phyloP scores from a whole-genome alignment of 1,140 invertebrate species.

The Colletes gigas region DNA sequence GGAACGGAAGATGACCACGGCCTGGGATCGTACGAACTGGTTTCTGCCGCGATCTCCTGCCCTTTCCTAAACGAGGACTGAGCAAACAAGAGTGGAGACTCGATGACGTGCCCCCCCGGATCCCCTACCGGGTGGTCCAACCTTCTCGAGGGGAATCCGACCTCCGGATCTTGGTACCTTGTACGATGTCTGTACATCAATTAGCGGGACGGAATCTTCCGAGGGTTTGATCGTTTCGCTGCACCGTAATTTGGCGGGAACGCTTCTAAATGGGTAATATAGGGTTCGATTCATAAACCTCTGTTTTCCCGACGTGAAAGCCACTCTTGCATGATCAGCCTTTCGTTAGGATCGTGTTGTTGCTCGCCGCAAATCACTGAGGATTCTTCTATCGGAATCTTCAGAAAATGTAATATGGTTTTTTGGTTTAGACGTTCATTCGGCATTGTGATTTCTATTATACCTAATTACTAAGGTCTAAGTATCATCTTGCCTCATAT shows the following conservation, averaged over 20 bases:
- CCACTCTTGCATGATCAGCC: too few relatives aligned
- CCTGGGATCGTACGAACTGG: conserved; percentile 41
- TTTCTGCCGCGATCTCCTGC: conserved; percentile 43
- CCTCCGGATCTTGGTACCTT: conserved; percentile 16
- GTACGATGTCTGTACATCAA: conserved; percentile 24
- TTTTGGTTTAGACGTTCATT: too few relatives aligned
- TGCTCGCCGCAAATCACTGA: too few relatives aligned
- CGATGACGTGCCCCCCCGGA: conserved; percentile 54
- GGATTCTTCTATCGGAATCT: too few relatives aligned
- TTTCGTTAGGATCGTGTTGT: too few relatives aligned
- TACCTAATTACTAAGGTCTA: too few relatives aligned
- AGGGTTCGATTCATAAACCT: neutral
- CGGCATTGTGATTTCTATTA: too few relatives aligned
- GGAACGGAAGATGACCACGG: conserved; percentile 23
- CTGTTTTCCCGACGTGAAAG: too few relatives aligned
- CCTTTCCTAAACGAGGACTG: conserved; percentile 27
- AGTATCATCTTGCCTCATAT: too few relatives aligned
- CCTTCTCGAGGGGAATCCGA: conserved; percentile 31
- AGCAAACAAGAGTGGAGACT: conserved; percentile 61
- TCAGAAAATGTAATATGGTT: too few relatives aligned
- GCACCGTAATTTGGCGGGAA: conserved; percentile 26
- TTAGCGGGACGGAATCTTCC: conserved; percentile 16
- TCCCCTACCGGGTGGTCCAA: conserved; percentile 62
- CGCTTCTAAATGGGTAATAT: conserved; percentile 22
- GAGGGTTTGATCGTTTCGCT: conserved; percentile 22